Conservation (phyloP, 2,797 vertebrate genomes). For the Fistularia commersonii region DNA sequence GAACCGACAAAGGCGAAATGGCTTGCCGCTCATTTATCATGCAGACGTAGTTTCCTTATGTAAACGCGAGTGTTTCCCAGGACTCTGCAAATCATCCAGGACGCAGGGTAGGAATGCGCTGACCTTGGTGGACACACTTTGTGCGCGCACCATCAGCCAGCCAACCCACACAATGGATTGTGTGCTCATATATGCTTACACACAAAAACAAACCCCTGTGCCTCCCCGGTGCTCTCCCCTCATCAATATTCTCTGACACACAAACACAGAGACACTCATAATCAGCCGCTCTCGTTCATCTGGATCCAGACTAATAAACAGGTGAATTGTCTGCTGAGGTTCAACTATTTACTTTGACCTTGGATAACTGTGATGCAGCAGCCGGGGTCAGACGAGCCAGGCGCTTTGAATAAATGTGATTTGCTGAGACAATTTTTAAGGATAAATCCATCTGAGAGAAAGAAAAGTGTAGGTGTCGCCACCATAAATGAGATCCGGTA, state of each 20-base stretch:
- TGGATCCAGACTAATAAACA: conserved; percentile 65
- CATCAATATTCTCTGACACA: not conserved
- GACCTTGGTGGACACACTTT: conserved; percentile 60
- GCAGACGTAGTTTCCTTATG: conserved; percentile 17
- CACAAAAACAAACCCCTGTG: conserved; percentile 16
- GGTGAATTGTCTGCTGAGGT: conserved; percentile 58
- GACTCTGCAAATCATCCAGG: conserved; percentile 46
- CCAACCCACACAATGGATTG: conserved; percentile 14
- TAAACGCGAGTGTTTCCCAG: conserved; percentile 39
- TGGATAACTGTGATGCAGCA: conserved; percentile 45
- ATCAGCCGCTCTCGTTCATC: conserved; percentile 40
- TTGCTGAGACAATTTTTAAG: conserved; percentile 25
- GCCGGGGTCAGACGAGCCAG: conserved; percentile 24
- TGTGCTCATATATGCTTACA: conserved; percentile 27
- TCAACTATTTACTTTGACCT: conserved; percentile 58
- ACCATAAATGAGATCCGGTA: conserved; percentile 21
- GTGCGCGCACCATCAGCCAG: conserved; percentile 4
- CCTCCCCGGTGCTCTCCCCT: not conserved
- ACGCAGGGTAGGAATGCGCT: conserved; percentile 43
- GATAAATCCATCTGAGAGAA: conserved; percentile 30
- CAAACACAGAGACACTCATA: conserved; percentile 7
- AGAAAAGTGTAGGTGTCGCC: conserved; percentile 9
- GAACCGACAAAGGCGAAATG: conserved; percentile 1
- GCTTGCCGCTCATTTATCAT: conserved; percentile 27
- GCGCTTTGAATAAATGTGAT: conserved; percentile 35